Conservation (phyloP, 2,797 vertebrate species). For the Acestrorhynchus altus region DNA sequence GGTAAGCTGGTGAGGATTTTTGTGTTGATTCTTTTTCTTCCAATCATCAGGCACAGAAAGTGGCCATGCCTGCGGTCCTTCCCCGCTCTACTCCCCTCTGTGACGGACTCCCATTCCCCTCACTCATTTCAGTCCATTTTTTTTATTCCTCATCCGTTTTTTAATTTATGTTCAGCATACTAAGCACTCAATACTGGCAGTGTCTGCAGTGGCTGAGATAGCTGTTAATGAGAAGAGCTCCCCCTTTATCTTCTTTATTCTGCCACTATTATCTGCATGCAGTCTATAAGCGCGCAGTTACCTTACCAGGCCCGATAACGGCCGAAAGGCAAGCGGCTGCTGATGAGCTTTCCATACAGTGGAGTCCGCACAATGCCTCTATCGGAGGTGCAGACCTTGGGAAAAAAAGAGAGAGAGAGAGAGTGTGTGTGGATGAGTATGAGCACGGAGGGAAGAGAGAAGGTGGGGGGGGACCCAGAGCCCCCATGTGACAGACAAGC, state of each 20-base stretch:
- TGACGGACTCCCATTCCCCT: slow-evolving; percentile 52
- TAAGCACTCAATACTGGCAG: slow-evolving; percentile 88
- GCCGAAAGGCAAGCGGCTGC: slow-evolving; percentile 90
- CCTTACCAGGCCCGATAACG: slow-evolving; percentile 92
- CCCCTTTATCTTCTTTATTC: slow-evolving; percentile 93
- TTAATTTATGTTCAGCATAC: slow-evolving; percentile 90
- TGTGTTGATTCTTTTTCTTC: slow-evolving; percentile 10
- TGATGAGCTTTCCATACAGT: slow-evolving; percentile 99
- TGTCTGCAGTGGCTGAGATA: slow-evolving; percentile 97
- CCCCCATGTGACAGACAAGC: slow-evolving; percentile 88
- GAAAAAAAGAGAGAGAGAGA: slow-evolving; percentile 56
- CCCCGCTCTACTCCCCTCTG: slow-evolving; percentile 46
- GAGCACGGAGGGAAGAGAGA: slow-evolving; percentile 25
- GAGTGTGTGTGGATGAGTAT: slow-evolving; percentile 25
- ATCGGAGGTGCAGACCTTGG: slow-evolving; percentile 91
- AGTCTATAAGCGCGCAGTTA: slow-evolving; percentile 97
- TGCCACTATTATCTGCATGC: slow-evolving; percentile 95
- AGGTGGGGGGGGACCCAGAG: slow-evolving; percentile 45
- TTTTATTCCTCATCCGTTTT: slow-evolving; percentile 66
- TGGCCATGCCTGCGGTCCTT: slow-evolving; percentile 47
- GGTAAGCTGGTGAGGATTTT: slow-evolving; percentile 34
- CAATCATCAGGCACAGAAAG: slow-evolving; percentile 39
- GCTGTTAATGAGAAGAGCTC: slow-evolving; percentile 98
- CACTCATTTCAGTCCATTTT: slow-evolving; percentile 61
- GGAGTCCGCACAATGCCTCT: slow-evolving; percentile 92